Conservation (phyloP, 2,113 vertebrate species). For the Thomomys bottae region DNA sequence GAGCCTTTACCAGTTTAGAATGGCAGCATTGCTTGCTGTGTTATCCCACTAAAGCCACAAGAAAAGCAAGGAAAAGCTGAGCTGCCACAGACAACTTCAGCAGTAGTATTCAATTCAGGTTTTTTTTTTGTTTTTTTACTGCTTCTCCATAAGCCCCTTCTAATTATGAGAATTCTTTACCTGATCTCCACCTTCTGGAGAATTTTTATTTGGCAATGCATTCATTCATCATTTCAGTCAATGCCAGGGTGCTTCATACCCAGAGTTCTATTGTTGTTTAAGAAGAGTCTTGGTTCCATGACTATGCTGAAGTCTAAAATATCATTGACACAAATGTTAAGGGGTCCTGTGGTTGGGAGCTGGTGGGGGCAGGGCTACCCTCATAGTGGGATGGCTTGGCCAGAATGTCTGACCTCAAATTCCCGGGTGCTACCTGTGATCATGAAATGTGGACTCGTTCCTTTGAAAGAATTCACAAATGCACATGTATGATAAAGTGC, state of each 20-base stretch:
- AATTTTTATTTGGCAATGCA: accelerated
- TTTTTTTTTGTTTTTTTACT: too few species aligned
- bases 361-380: too few species aligned
- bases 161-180: background rate
- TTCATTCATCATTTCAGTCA: background rate
- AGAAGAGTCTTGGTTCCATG: background rate
- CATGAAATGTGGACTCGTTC: constrained; percentile 71
- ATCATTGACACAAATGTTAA: background rate
- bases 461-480: constrained; percentile 82
- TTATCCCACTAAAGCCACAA: background rate
- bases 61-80: background rate
- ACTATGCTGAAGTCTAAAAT: background rate
- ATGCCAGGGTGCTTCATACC: background rate
- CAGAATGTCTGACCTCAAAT: constrained; percentile 40
- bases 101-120: background rate
- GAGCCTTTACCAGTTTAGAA: background rate
- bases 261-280: background rate
- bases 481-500: constrained; percentile 80
- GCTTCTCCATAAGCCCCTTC: background rate
- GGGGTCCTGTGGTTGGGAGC: background rate
- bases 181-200: background rate
- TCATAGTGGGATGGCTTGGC: background rate
- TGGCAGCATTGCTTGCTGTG: background rate
- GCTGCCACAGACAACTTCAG: background rate
- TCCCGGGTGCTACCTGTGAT: constrained; percentile 75